Evolutionary conservation across 2,888 invertebrate species (phyloP), one percentile per base, ranked within the genome.

Genomic region (Mayetiola destructor): DNA sequence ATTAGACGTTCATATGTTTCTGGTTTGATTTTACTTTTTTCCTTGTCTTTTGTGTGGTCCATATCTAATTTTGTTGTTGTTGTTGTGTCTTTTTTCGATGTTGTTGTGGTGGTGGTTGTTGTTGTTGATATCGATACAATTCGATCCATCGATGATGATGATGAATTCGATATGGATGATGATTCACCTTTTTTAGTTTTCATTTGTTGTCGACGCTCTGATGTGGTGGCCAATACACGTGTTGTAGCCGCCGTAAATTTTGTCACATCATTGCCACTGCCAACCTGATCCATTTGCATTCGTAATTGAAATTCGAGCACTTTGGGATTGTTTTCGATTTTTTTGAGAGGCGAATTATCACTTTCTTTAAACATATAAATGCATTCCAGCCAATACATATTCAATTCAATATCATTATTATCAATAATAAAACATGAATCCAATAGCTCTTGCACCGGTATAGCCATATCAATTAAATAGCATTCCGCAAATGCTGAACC

Each of bases 321-420:
- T 35, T 56, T 56, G 2, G 56, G 48, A 48, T 56, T 16, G 10
- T 56, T 29, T 55, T 55, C 55, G 6, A 52, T 30, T 56, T 52
- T 54, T 16, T 57, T 59, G 2, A 32, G 18, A 14, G 32, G 48
- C 14, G 48, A 52, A 30, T 42, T 35, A 32, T 56, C 52, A 35
- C n/a, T 56, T 48, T 29, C 42, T 21, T 57, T 59, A 18, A 37
- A 48, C 55, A 40, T 27, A 53, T 57, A 59, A 48, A 59, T 57
- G 29, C 56, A 55, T 52, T 59, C 59, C 14, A 59, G 32, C 52
- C 59, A 54, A 56, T 56, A 37, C 29, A 56, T 52, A 3, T 59
- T 59, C 23, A 60, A 60, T 42, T 66, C 65, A 58, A 72, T 64
- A 60, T 73, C 73, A 53, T 68, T 68, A 54, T 68, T 67, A 29